A percentile compares a stretch with the other conserved stretches of the same genome.
phyloP scores from a whole-genome alignment of 1,140 invertebrate genomes.

The Asobara japonica region DNA sequence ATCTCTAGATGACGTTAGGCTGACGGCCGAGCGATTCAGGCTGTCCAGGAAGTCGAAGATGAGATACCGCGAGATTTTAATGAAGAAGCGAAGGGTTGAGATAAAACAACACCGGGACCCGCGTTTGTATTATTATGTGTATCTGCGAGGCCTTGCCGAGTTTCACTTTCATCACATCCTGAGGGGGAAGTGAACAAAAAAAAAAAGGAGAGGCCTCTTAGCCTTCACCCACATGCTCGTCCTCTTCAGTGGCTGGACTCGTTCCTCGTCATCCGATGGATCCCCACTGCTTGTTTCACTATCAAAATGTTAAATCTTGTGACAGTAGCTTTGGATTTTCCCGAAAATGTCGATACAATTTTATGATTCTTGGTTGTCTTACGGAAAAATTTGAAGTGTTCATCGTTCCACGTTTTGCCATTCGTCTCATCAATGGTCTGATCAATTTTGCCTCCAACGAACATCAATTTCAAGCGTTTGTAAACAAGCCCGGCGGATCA shows the following conservation, averaged over 20 bases:
- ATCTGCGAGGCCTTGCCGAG: constrained; percentile 43
- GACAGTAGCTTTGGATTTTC: too few species aligned
- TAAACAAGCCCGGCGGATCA: too few species aligned
- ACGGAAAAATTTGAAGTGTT: too few species aligned
- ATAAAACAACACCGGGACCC: neutral
- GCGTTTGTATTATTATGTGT: neutral
- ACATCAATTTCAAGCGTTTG: too few species aligned
- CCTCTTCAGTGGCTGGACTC: constrained; percentile 43
- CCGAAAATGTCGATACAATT: too few species aligned
- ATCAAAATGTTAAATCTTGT: neutral
- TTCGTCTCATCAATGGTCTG: too few species aligned
- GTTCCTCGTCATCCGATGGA: constrained; percentile 5
- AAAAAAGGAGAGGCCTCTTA: constrained; percentile 24
- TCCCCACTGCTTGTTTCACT: constrained; percentile 22
- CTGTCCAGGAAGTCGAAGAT: neutral
- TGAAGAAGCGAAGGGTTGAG: neutral
- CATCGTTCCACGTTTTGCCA: too few species aligned
- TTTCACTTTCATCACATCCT: constrained; percentile 66
- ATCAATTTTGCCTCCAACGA: too few species aligned
- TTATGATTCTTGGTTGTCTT: too few species aligned
- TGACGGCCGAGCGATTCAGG: neutral
- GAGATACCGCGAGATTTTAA: neutral
- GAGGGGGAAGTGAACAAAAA: constrained; percentile 47
- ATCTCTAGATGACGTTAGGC: neutral
- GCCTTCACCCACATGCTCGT: constrained; percentile 64